Percentiles rank a stretch among this genome's conserved stretches.
Conservation (phyloP, 2,888 invertebrate species). For the Drosophila atripex region DNA sequence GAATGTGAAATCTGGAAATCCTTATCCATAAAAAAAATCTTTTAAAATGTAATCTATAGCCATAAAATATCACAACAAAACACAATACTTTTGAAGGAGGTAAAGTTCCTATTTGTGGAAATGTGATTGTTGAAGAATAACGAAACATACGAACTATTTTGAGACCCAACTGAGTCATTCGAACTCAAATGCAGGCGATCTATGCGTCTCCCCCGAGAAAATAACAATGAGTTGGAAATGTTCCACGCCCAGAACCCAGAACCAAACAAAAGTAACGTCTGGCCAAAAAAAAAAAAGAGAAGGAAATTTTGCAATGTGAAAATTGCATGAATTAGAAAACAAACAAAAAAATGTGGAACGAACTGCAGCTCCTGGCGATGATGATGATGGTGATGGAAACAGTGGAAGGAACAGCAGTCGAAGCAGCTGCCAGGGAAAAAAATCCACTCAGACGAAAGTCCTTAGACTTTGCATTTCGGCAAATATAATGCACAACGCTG, state of each 20-base stretch:
- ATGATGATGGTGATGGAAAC: constrained; percentile 27
- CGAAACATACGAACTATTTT: constrained; percentile 26
- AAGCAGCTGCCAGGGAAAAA: constrained; percentile 54
- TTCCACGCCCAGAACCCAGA: constrained; percentile 20
- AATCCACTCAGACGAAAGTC: constrained; percentile 83
- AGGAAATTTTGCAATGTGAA: constrained; percentile 65
- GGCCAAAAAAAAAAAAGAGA: constrained; percentile 25
- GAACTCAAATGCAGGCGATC: neutral
- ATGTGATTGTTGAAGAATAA: constrained; percentile 1
- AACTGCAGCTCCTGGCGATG: constrained; percentile 32
- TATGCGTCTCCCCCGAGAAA: constrained; percentile 9
- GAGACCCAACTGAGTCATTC: constrained; percentile 22
- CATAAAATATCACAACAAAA: neutral
- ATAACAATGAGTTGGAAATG: constrained; percentile 31
- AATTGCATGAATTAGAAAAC: constrained; percentile 74
- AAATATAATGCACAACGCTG: constrained; percentile 63
- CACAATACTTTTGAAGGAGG: neutral
- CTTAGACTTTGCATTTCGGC: constrained; percentile 82
- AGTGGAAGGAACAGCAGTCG: constrained; percentile 27
- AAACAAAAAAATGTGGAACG: constrained; percentile 15
- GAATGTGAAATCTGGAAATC: too few relatives aligned
- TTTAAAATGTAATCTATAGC: too few relatives aligned
- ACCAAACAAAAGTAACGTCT: constrained; percentile 36
- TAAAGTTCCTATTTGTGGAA: neutral
- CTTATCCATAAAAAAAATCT: too few relatives aligned